These are phyloP conservation scores for Clamator glandarius DNA, from an alignment of 2,797 vertebrate species.

Conservation along the genomic window DNA sequence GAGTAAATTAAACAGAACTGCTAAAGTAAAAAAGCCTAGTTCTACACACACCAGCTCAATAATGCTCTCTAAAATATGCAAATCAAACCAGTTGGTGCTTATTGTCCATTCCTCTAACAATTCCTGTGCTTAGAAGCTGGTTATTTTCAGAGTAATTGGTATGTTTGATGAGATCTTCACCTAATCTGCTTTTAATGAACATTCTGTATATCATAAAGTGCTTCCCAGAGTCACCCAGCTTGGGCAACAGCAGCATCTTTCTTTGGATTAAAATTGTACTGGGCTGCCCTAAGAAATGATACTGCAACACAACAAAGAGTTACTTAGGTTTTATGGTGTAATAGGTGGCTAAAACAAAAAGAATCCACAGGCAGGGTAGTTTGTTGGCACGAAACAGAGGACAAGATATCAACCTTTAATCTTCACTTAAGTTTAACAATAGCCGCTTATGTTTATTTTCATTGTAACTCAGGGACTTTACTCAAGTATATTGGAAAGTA, in stretches of 20 bases:
- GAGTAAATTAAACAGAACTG: conserved; percentile 12
- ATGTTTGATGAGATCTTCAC: conserved; percentile 23
- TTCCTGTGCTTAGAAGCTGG: background rate
- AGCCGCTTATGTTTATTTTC: background rate
- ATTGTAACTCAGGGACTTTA: background rate
- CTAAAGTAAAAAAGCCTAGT: background rate
- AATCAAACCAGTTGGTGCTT: background rate
- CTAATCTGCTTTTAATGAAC: conserved; percentile 53
- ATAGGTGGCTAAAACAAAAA: background rate
- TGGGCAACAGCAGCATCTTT: background rate
- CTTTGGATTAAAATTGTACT: background rate
- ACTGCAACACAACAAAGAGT: background rate
- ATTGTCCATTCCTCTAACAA: background rate
- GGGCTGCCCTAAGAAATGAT: background rate
- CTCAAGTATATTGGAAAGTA: conserved; percentile 6
- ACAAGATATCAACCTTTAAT: background rate
- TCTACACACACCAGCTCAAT: background rate
- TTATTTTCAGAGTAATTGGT: background rate
- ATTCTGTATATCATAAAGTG: background rate
- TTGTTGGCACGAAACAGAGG: background rate
- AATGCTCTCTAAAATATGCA: background rate
- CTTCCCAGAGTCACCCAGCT: background rate
- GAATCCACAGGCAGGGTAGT: background rate
- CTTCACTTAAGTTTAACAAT: background rate
- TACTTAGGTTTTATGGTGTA: background rate